A percentile compares a stretch with the other conserved stretches of the same genome.
Conservation (phyloP, 2,888 invertebrate species). For the Thysanoteuthis rhombus region DNA sequence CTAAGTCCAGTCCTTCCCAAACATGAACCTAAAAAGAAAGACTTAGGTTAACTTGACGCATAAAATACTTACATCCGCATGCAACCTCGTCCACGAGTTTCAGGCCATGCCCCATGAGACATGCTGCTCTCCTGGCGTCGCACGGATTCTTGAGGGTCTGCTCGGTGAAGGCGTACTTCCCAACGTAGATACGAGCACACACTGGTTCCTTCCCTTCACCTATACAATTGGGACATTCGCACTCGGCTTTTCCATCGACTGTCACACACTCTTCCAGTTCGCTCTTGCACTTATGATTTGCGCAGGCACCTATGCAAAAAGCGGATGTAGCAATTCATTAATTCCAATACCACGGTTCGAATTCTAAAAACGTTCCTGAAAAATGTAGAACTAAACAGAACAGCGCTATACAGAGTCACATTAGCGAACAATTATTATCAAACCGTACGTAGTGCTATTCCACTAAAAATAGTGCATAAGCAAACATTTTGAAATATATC, state of each 20-base stretch:
- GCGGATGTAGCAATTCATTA: neutral
- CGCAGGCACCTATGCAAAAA: conserved; percentile 41
- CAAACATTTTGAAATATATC: too few relatives aligned
- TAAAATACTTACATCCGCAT: conserved; percentile 44
- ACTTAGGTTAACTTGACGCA: neutral
- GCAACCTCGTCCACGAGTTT: conserved; percentile 39
- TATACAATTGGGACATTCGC: conserved; percentile 45
- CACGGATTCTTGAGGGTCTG: conserved; percentile 43
- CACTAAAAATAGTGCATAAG: too few relatives aligned
- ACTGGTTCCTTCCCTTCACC: conserved; percentile 41
- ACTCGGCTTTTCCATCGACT: conserved; percentile 35
- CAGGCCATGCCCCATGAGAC: conserved; percentile 37
- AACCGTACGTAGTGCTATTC: too few relatives aligned
- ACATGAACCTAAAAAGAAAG: too few relatives aligned
- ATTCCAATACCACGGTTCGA: too few relatives aligned
- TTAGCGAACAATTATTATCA: too few relatives aligned
- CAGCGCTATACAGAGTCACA: too few relatives aligned
- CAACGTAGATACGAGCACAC: conserved; percentile 37
- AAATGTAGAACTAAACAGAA: too few relatives aligned
- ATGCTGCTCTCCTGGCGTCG: conserved; percentile 39
- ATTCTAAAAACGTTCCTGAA: too few relatives aligned
- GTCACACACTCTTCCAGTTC: conserved; percentile 40
- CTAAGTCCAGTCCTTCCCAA: too few relatives aligned
- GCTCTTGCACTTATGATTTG: conserved; percentile 34
- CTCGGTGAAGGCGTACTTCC: neutral